phyloP scores from a whole-genome alignment of 2,888 invertebrate species.

The Melangyna quadrimaculata region DNA sequence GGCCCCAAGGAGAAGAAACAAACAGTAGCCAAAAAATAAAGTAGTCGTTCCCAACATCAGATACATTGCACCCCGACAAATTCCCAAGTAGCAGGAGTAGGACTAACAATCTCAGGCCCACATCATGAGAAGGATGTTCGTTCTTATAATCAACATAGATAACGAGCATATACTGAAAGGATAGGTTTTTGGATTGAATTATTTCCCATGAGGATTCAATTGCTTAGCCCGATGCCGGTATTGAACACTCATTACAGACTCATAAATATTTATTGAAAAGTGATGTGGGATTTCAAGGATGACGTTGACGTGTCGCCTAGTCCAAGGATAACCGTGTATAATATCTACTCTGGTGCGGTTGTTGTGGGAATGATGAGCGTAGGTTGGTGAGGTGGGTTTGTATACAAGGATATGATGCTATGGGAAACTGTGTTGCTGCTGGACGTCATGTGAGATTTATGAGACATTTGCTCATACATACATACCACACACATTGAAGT shows the following conservation, averaged over 20 bases:
- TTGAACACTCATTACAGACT: slow-evolving; percentile 72
- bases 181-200: slow-evolving; percentile 71
- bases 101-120: neutral
- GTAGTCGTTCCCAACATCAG: neutral
- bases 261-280: slow-evolving; percentile 72
- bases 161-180: slow-evolving; percentile 60
- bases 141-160: slow-evolving; percentile 34
- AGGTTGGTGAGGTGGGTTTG: neutral
- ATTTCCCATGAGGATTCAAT: slow-evolving; percentile 71
- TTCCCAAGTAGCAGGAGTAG: neutral
- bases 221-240: slow-evolving; percentile 66
- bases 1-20: slow-evolving; percentile 8
- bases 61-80: slow-evolving; percentile 14
- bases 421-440: slow-evolving; percentile 27
- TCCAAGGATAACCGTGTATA: slow-evolving; percentile 38
- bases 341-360: neutral
- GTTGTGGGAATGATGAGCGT: neutral
- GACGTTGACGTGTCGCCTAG: slow-evolving; percentile 57
- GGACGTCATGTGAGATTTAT: slow-evolving; percentile 71
- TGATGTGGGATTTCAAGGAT: slow-evolving; percentile 71
- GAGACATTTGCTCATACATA: slow-evolving; percentile 15
- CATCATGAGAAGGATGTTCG: neutral
- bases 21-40: slow-evolving; percentile 16
- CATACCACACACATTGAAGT: slow-evolving; percentile 27
- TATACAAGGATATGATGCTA: neutral